Percentiles rank a stretch among this genome's conserved stretches.
phyloP scores from a whole-genome alignment of 2,888 invertebrate species.

The Drosophila subquinaria region DNA sequence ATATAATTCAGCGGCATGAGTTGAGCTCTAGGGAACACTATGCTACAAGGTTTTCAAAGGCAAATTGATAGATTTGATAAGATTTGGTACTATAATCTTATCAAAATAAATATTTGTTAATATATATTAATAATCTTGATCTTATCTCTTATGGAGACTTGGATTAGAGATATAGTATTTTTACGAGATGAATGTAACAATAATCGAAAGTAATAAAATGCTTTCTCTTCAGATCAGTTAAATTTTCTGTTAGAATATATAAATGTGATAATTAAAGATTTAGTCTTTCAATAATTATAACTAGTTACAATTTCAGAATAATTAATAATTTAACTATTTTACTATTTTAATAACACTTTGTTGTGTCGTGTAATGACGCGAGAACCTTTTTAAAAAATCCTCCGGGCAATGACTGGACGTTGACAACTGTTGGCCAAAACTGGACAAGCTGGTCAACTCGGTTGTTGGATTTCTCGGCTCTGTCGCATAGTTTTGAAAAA shows the following conservation, averaged over 20 bases:
- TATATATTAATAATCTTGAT: too few relatives aligned
- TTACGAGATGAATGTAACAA: too few relatives aligned
- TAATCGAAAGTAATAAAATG: too few relatives aligned
- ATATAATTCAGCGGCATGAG: constrained; percentile 7
- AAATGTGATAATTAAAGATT: background rate
- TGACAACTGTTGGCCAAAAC: constrained; percentile 70
- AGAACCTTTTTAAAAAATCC: constrained; percentile 35
- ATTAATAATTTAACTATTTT: background rate
- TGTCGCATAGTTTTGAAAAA: constrained; percentile 64
- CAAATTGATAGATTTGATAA: background rate
- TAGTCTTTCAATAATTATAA: background rate
- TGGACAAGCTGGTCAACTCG: constrained; percentile 8
- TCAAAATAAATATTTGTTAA: too few relatives aligned
- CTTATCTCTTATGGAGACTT: too few relatives aligned
- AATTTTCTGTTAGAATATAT: background rate
- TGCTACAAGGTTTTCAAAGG: constrained; percentile 4
- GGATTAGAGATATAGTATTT: too few relatives aligned
- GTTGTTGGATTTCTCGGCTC: constrained; percentile 37
- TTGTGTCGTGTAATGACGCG: constrained; percentile 56
- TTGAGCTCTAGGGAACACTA: constrained; percentile 16
- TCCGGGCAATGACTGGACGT: constrained; percentile 47
- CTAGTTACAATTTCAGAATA: background rate
- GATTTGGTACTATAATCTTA: too few relatives aligned
- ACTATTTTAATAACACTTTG: constrained; percentile 17
- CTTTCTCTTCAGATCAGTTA: too few relatives aligned